Evolutionary conservation across 2,113 vertebrate genomes (phyloP), one percentile per base, ranked within the genome.

Genomic region (Bufo bufo): DNA sequence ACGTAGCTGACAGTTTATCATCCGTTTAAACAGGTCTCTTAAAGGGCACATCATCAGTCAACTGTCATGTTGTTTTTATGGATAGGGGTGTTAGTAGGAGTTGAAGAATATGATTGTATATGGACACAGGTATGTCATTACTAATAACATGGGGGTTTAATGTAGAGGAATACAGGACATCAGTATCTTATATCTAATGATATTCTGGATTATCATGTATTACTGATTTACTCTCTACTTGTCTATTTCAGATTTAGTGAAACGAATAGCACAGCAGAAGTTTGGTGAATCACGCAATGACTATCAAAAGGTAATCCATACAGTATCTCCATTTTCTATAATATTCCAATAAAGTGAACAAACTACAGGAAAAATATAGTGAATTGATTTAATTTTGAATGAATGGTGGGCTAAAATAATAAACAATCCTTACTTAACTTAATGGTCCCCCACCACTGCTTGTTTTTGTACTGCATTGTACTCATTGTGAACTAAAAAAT

Each of bases 231-330:
- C 19, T 4, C 7, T 52, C 13, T 20, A 3, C 23, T 66, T 66
- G 61, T 52, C 19, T 23, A 14, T 90, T 95, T 89, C 96, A 99
- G 98, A 97, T 93, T 95, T 97, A 87, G 65, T 98, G 87, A 95
- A 93, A 92, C 95, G 94, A 92, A 43, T 98, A 92, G 91, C 96
- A 59, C 95, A 96, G 90, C 96, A 96, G 91, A 95, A 95, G 90
- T 96, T 96, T 91, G 96, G 95, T 91, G 91, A 92, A 89, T 89
- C 95, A 88, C 92, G 96, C 81, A 92, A 90, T 0, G 95, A 99
- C 91, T 97, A 97, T 91, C 94, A 97, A 79, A 96, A 98, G 97
- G 98, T 99, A 97, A 97, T 85, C 78, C 88, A 84, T 90, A 63
- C 20, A 12, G 3, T 16, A 49, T 58, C 2, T 84, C 17, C 49